Conservation (phyloP, 35 echinoderm and acorn worm species). For the Lytechinus pictus region DNA sequence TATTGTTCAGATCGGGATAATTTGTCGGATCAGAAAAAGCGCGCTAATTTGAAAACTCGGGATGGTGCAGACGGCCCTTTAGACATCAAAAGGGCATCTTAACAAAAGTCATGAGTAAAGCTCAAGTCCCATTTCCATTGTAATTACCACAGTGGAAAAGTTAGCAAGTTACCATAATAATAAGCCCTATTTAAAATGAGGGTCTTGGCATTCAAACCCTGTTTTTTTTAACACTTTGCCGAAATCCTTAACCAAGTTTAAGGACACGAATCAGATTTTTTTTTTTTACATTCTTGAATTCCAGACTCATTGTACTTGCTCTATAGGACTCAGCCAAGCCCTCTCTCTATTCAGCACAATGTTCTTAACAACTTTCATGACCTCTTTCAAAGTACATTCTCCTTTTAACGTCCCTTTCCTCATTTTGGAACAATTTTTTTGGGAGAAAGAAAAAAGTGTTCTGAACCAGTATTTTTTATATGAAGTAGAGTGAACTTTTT, state of each 20-base stretch:
- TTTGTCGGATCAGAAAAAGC: no score
- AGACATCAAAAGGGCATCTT: no score
- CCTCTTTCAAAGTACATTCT: background rate
- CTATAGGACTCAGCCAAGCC: background rate
- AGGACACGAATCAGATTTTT: background rate
- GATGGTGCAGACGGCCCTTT: no score
- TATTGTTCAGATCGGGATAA: no score
- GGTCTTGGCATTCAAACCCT: background rate
- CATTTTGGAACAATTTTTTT: background rate
- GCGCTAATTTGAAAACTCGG: no score
- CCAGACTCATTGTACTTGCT: background rate
- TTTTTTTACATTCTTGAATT: background rate
- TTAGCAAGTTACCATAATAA: no score
- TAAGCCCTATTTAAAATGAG: background rate
- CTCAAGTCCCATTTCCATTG: no score
- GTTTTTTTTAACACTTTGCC: background rate
- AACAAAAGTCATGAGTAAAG: no score
- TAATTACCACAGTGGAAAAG: no score
- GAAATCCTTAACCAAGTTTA: background rate
- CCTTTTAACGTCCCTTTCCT: background rate
- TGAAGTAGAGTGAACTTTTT: background rate
- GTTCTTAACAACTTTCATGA: background rate
- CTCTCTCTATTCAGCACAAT: background rate
- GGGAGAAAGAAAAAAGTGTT: background rate
- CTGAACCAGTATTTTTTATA: background rate